A percentile compares a stretch with the other conserved stretches of the same genome.
Evolutionary conservation across 2,797 vertebrate genomes (phyloP).

Genomic region (Onychomys arenicola): DNA sequence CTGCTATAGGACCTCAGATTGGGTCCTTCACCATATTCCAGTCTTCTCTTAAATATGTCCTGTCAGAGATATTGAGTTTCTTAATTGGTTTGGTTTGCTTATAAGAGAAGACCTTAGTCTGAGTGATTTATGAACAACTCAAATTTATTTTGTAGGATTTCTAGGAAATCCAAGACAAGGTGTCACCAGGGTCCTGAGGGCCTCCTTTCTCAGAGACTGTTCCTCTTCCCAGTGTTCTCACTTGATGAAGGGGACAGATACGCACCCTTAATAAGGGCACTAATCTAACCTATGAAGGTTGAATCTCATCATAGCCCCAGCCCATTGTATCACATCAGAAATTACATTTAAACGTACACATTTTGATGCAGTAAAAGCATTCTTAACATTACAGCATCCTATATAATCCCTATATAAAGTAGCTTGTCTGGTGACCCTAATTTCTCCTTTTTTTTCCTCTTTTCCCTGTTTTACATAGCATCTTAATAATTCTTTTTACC

Average conservation of each 20-base stretch:
- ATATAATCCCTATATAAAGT: background rate
- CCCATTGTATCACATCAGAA: background rate
- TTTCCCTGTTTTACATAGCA: conserved; percentile 1
- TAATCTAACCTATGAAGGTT: background rate
- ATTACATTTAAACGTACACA: background rate
- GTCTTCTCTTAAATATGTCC: background rate
- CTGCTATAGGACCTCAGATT: background rate
- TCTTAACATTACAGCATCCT: background rate
- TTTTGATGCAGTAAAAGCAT: background rate
- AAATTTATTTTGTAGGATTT: background rate
- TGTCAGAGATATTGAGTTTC: background rate
- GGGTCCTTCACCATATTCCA: background rate
- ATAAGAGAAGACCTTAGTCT: background rate
- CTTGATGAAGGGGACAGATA: background rate
- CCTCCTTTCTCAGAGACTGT: background rate
- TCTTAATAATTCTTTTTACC: background rate
- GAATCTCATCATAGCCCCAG: background rate
- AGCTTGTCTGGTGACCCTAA: background rate
- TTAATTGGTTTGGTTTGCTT: background rate
- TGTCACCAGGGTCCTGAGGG: too few species aligned
- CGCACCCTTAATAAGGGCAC: background rate
- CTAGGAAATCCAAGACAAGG: background rate
- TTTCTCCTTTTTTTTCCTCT: background rate
- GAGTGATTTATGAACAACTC: background rate
- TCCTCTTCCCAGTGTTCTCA: background rate